Evolutionary conservation across 2,888 invertebrate genomes (phyloP), one percentile per base, ranked within the genome.

Genomic region (Ceraclea dissimilis): DNA sequence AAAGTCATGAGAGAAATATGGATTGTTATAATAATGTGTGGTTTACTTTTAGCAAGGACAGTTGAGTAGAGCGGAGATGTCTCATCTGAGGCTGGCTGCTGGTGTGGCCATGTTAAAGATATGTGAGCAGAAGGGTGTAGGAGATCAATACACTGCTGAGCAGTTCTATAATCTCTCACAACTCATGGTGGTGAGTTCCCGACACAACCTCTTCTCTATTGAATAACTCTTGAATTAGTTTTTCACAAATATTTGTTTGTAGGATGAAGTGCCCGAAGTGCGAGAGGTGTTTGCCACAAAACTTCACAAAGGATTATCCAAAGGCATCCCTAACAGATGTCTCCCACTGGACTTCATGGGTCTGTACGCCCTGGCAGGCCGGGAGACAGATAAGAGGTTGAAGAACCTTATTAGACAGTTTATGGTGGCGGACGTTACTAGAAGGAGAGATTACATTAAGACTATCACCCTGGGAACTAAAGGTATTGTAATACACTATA

Each of bases 291-390:
- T 98, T 71, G 87, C 93, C 4, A 80, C 84, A 48, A 97, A 98
- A 76, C 75, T 98, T 64, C 95, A 98, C 72, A 95, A 96, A 78
- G 93, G 93, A 56, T 69, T 83, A 49, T 81, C 80, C 64, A 81
- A 90, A 73, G 90, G 92, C 60, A 83, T 93, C 63, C 92, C 93
- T 2, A 88, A 89, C 68, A 90, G 91, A 70, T 93, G 92, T 68
- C 79, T 98, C 62, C 97, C 97, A 1, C 76, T 98, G 54, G 95
- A 97, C 75, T 98, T 96, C 76, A 93, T 97, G 93, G 92, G 93
- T 17, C 91, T 92, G 72, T 95, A 97, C 74, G 90, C 90, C 33
- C 75, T 97, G 56, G 90, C 88, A 31, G 96, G 95, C 0, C 84
- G 89, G 62, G 96, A 97, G 74, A 84, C 87, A 8, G 90, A 94